Percentiles rank a stretch among this genome's conserved stretches.
These are phyloP conservation scores for Cryptops parisi DNA, from an alignment of 2,888 invertebrate genomes.

Conservation along the genomic window DNA sequence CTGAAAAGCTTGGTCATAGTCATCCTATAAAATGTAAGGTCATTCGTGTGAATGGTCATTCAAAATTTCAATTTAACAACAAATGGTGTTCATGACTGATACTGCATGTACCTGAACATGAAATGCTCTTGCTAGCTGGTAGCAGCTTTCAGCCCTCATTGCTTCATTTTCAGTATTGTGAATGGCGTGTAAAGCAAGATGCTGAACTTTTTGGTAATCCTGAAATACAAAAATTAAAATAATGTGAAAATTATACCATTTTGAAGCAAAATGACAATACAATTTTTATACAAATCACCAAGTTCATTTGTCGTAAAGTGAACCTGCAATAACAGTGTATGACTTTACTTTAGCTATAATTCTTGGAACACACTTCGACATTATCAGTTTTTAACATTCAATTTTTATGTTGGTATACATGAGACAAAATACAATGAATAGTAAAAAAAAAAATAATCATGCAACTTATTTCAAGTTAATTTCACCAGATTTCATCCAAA, in stretches of 20 bases:
- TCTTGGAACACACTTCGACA: too few species aligned
- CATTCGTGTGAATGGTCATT: background rate
- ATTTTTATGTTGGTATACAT: too few species aligned
- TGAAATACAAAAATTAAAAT: constrained; percentile 27
- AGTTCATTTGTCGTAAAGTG: too few species aligned
- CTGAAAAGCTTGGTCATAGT: constrained; percentile 96
- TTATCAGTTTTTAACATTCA: too few species aligned
- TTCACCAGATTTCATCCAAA: too few species aligned
- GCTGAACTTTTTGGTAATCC: constrained; percentile 92
- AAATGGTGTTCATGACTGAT: background rate
- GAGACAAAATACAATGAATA: too few species aligned
- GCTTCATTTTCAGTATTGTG: constrained; percentile 98
- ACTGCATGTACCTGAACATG: constrained; percentile 56
- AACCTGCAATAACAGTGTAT: too few species aligned
- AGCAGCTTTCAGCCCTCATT: constrained; percentile 97
- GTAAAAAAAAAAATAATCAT: too few species aligned
- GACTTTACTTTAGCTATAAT: too few species aligned
- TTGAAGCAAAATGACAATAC: background rate
- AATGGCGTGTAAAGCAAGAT: constrained; percentile 91
- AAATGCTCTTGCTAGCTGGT: constrained; percentile 88
- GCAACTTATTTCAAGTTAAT: too few species aligned
- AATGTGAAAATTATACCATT: background rate
- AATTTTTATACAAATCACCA: too few species aligned
- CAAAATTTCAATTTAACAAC: background rate
- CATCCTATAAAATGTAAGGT: constrained; percentile 42